Evolutionary conservation across 2,113 vertebrate species (phyloP).

Genomic region (Marmota monax): DNA sequence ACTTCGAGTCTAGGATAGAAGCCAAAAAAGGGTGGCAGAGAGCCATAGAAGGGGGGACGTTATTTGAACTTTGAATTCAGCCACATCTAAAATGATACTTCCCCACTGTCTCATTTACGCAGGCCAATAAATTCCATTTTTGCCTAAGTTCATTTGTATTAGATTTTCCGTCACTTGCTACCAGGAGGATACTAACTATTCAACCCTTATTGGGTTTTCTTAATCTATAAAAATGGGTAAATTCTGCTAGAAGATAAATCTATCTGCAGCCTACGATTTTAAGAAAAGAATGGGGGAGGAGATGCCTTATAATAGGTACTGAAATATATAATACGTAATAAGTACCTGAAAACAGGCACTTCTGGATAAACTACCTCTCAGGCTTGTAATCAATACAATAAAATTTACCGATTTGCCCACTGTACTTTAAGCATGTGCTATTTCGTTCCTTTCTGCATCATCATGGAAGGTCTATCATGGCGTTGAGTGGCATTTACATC

Average conservation of each 20-base stretch:
- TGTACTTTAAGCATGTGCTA: background rate
- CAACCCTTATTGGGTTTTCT: constrained; percentile 1
- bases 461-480: background rate
- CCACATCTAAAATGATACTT: background rate
- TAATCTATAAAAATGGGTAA: background rate
- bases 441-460: background rate
- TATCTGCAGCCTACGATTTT: constrained; percentile 9
- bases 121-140: constrained; percentile 41
- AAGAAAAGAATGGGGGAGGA: constrained; percentile 6
- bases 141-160: constrained; percentile 34
- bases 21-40: background rate
- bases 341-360: constrained; percentile 2
- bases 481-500: constrained; percentile 18
- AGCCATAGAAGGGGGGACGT: background rate
- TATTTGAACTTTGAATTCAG: background rate
- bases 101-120: background rate
- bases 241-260: background rate
- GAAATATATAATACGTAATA: no score
- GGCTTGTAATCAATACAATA: constrained; percentile 13
- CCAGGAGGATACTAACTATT: background rate
- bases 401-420: background rate
- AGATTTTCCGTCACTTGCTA: constrained; percentile 42
- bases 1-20: background rate
- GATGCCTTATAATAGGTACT: background rate
- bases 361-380: constrained; percentile 41